Percentiles rank a stretch among this genome's conserved stretches.
phyloP scores from a whole-genome alignment of 1,140 invertebrate species.

The Listronotus oregonensis region DNA sequence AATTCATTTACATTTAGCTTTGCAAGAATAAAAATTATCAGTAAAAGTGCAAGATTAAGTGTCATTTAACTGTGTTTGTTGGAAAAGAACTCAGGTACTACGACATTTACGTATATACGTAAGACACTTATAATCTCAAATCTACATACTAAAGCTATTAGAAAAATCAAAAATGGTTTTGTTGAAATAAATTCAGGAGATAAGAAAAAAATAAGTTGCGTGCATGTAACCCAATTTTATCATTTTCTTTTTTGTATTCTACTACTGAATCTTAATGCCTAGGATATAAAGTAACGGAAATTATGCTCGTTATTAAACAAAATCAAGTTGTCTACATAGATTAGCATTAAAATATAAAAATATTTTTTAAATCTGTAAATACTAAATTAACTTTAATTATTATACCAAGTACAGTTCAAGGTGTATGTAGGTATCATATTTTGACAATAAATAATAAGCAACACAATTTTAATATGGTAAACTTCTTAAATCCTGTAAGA shows the following conservation, averaged over 20 bases:
- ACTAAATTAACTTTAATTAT: background rate
- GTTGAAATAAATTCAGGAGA: background rate
- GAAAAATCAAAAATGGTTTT: slow-evolving; percentile 6
- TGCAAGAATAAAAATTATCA: slow-evolving; percentile 19
- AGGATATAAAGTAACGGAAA: too few relatives aligned
- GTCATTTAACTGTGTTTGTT: background rate
- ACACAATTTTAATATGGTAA: too few relatives aligned
- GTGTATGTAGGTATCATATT: too few relatives aligned
- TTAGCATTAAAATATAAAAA: background rate
- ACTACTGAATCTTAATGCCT: too few relatives aligned
- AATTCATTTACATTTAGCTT: slow-evolving; percentile 42
- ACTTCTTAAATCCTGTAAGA: too few relatives aligned
- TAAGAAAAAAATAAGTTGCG: too few relatives aligned
- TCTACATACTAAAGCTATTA: slow-evolving; percentile 3
- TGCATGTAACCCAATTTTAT: too few relatives aligned
- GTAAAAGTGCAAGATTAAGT: slow-evolving; percentile 3
- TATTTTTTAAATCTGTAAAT: slow-evolving; percentile 4
- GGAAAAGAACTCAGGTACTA: background rate
- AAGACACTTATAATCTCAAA: background rate
- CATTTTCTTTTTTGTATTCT: too few relatives aligned
- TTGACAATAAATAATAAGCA: too few relatives aligned
- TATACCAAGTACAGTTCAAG: background rate
- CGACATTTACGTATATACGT: background rate
- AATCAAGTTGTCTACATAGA: slow-evolving; percentile 42
- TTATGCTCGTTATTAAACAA: slow-evolving; percentile 17